A percentile compares a stretch with the other conserved stretches of the same genome.
Conservation (phyloP, 2,113 vertebrate genomes). For the Neolamprologus longior region DNA sequence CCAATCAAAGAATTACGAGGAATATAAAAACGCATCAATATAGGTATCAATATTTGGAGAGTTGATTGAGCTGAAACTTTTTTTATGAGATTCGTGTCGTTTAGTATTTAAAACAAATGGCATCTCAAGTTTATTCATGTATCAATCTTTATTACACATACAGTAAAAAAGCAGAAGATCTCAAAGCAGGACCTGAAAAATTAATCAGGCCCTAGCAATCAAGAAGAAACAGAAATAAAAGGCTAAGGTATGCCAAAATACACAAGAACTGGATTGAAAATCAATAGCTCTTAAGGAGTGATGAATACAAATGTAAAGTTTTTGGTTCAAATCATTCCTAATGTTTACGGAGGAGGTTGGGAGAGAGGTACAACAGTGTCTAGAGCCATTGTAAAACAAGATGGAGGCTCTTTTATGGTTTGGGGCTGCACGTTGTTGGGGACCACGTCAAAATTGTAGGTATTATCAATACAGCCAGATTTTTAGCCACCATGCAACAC, state of each 20-base stretch:
- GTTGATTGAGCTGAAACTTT: background rate
- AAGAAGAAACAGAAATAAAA: background rate
- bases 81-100: background rate
- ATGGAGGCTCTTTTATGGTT: background rate
- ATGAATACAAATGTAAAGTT: background rate
- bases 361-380: background rate
- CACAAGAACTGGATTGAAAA: background rate
- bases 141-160: background rate
- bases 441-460: background rate
- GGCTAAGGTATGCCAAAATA: background rate
- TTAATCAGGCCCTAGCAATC: background rate
- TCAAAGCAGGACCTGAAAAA: background rate
- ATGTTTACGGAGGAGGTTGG: background rate
- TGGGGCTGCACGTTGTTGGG: background rate
- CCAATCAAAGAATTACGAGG: background rate
- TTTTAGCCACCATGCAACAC: background rate
- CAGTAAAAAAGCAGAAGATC: background rate
- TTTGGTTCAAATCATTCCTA: background rate
- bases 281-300: background rate
- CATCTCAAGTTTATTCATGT: background rate
- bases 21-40: background rate
- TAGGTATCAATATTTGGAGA: background rate
- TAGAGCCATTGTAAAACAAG: background rate
- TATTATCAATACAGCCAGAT: rapidly evolving
- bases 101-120: background rate